Evolutionary conservation across 2,797 vertebrate genomes (phyloP), one percentile per base, ranked within the genome.

Genomic region (Gambelia wislizenii): DNA sequence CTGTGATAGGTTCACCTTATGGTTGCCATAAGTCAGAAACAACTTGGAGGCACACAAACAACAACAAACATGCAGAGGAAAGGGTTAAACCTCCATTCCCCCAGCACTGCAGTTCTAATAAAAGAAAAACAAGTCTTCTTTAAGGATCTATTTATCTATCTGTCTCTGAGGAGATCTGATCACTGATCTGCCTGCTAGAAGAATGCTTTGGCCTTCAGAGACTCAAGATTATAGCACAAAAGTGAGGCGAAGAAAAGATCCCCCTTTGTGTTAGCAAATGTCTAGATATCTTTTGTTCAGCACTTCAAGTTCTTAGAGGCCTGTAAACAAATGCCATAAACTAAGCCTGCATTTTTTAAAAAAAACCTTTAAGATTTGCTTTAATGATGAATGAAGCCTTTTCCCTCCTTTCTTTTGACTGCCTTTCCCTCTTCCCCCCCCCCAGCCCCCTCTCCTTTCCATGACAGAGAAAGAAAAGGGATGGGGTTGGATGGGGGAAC

Each of bases 261-360:
- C 33, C 64, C 49, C 27, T 75, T 56, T 72, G 78, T 2, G 30
- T 72, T 70, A 69, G 61, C 39, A 79, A 59, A 84, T 80, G 70
- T 70, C 74, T 56, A 56, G 36, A 33, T 56, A 42, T 14, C 30
- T 77, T 82, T 83, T 74, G 54, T 76, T 67, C 6, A 54, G 77
- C 59, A 67, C 59, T 18, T 42, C 39, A 56, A 52, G 7, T 61
- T 86, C 47, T 67, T 44, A 25, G 82, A 84, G 61, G 82, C 22
- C 79, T 85, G 86, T 89, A 54, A 88, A 85, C 89, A 91, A 27
- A 56, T 7, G 49, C 42, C 64, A 59, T 16, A 52, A 81, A 84
- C 92, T 77, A 85, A 90, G n/a, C 75, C 86, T n/a, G 70, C 78
- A 49, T n/a, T n/a, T 82, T 86, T 87, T 81, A 92, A 87, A 78